Conservation (phyloP, 30 jellyfish, hydroid and myxozoan genomes). For the Turritopsis dohrnii region DNA sequence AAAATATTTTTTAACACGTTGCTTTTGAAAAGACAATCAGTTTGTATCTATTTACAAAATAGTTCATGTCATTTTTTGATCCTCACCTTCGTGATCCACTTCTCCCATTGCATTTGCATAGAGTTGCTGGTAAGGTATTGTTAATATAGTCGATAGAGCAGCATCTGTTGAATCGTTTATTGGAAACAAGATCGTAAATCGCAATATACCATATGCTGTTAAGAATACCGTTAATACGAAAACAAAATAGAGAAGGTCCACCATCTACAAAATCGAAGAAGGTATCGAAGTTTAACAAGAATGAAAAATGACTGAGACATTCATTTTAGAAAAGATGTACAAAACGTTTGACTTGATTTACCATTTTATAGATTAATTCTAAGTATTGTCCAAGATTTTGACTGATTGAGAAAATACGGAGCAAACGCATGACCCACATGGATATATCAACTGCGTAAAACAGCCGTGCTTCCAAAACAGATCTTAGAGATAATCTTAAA, state of each 20-base stretch:
- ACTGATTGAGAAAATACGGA: conserved; percentile 67
- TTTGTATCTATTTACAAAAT: background rate
- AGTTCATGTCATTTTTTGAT: background rate
- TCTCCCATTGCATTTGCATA: background rate
- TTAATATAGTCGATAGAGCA: background rate
- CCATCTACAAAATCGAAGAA: background rate
- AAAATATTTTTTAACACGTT: no score
- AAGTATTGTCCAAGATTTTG: conserved; percentile 83
- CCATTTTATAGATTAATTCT: conserved; percentile 82
- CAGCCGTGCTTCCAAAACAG: conserved; percentile 47
- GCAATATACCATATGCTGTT: conserved; percentile 15
- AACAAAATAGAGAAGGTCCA: conserved; percentile 9
- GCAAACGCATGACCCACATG: conserved; percentile 71
- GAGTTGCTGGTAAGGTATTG: conserved; percentile 1
- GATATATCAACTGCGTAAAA: conserved; percentile 59
- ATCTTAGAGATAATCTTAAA: conserved; percentile 35
- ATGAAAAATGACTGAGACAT: background rate
- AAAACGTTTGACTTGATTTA: background rate
- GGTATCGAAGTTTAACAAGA: background rate
- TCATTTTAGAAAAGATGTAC: background rate
- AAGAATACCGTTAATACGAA: conserved; percentile 6
- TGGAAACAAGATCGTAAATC: conserved; percentile 1
- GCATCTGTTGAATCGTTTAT: background rate
- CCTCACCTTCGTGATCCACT: background rate
- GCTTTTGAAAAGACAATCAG: background rate